These are phyloP conservation scores for Hirtodrosophila duncani DNA, from an alignment of 2,888 invertebrate species.

Conservation along the genomic window DNA sequence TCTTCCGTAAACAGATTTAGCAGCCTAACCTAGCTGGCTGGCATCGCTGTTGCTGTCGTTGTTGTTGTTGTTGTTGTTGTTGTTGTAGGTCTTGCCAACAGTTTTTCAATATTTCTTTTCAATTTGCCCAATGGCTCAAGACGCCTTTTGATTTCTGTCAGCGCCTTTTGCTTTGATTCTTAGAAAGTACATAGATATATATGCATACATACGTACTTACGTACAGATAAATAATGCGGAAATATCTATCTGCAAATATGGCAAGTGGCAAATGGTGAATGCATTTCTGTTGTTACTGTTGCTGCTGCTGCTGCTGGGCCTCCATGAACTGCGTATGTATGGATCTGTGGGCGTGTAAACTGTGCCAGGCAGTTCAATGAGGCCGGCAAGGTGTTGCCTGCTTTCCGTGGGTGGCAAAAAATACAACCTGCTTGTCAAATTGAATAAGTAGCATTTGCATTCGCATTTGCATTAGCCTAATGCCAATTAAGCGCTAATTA, in stretches of 20 bases:
- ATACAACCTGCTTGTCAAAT: no score
- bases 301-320: no score
- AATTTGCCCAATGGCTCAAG: conserved; percentile 1
- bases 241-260: conserved; percentile 24
- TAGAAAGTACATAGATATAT: conserved; percentile 1
- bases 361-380: conserved; percentile 33
- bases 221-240: conserved; percentile 42
- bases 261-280: conserved; percentile 2
- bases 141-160: conserved; percentile 23
- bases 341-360: conserved; percentile 42
- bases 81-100: conserved; percentile 11
- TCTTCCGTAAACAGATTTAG: conserved; percentile 54
- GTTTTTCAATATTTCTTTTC: conserved; percentile 32
- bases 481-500: conserved; percentile 64
- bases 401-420: conserved; percentile 23
- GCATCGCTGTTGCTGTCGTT: conserved; percentile 17
- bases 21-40: no score
- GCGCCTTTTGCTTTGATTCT: conserved; percentile 20
- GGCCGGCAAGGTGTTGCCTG: conserved; percentile 1
- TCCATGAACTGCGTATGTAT: background rate
- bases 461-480: no score
- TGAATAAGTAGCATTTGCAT: no score
- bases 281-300: background rate
- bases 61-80: conserved; percentile 4
- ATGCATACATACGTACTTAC: conserved; percentile 13